Conservation (phyloP, 2,113 vertebrate species). For the Lycocorax pyrrhopterus region DNA sequence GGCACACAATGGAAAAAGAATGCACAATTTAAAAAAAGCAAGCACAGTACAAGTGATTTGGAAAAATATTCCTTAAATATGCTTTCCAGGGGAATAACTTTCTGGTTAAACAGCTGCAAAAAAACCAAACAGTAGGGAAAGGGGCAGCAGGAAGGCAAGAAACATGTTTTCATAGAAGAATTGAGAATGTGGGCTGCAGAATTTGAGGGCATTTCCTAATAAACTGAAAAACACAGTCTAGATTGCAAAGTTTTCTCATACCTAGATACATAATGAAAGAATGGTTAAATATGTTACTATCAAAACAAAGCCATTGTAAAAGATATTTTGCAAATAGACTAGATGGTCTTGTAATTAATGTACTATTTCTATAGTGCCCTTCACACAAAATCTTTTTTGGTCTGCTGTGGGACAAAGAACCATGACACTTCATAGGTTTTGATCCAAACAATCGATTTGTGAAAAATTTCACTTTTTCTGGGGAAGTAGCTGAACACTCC, state of each 20-base stretch:
- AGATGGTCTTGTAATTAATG: not conserved
- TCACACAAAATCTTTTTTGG: not conserved
- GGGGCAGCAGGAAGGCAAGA: not conserved
- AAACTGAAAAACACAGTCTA: not conserved
- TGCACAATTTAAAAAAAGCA: not conserved
- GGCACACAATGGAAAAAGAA: not conserved
- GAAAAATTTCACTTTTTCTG: not conserved
- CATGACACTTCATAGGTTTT: not conserved
- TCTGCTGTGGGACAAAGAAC: not conserved
- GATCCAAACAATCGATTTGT: not conserved
- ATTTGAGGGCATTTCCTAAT: not conserved
- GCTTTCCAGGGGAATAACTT: not conserved
- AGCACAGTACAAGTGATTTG: not conserved
- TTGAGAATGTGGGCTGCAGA: not conserved
- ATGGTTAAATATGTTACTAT: not conserved
- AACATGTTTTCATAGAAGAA: not conserved
- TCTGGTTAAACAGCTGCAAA: not conserved
- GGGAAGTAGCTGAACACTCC: not conserved
- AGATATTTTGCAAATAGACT: not conserved
- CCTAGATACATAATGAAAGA: not conserved
- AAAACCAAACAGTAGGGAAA: not conserved
- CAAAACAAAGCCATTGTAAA: not conserved
- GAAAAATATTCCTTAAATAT: not conserved
- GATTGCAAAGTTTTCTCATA: not conserved
- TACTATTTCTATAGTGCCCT: not conserved